A percentile compares a stretch with the other conserved stretches of the same genome.
These are phyloP conservation scores for Nymphalis urticae DNA, from an alignment of 2,888 invertebrate genomes.

Conservation along the genomic window DNA sequence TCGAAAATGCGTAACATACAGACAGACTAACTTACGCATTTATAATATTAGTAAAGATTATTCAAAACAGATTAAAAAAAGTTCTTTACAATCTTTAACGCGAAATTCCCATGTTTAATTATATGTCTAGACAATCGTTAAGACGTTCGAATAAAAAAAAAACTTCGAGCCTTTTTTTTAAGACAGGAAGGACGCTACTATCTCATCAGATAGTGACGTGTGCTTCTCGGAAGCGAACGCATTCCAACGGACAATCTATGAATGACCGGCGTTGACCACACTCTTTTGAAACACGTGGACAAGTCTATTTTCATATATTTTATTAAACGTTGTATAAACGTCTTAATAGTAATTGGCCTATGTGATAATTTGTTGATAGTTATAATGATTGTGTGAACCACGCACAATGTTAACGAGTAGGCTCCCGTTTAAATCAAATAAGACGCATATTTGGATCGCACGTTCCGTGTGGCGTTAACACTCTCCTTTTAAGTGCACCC, in stretches of 20 bases:
- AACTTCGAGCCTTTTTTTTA: slow-evolving; percentile 8
- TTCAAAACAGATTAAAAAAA: background rate
- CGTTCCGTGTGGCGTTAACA: too few species aligned
- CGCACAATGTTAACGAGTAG: too few species aligned
- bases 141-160: slow-evolving; percentile 11
- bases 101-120: background rate
- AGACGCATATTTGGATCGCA: too few species aligned
- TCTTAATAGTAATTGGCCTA: too few species aligned
- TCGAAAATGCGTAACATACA: too few species aligned
- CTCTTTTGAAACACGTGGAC: background rate
- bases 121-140: slow-evolving; percentile 11
- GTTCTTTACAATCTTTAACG: too few species aligned
- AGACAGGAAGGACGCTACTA: slow-evolving; percentile 29
- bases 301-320: background rate
- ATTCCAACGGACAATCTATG: slow-evolving; percentile 33
- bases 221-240: slow-evolving; percentile 31
- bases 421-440: too few species aligned
- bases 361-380: too few species aligned
- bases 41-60: too few species aligned
- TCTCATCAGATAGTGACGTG: slow-evolving; percentile 28
- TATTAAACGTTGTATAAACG: background rate
- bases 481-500: too few species aligned
- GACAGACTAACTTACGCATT: too few species aligned
- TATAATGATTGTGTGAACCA: too few species aligned
- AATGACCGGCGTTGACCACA: slow-evolving; percentile 25